A percentile compares a stretch with the other conserved stretches of the same genome.
phyloP scores from a whole-genome alignment of 2,888 invertebrate species.

The Dorcus parallelipipedus region DNA sequence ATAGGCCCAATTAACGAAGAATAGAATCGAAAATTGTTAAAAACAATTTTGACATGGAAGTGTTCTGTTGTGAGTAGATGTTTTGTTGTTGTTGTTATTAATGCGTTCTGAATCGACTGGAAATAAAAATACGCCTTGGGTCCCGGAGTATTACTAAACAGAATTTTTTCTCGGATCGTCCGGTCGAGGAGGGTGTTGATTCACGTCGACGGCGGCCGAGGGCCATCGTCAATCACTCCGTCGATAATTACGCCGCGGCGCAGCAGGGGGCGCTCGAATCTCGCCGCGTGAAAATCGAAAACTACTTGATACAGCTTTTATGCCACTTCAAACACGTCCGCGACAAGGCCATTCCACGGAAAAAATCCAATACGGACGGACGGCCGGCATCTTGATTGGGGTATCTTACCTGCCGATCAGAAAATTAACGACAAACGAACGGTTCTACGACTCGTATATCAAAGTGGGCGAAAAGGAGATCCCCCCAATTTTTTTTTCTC shows the following conservation, averaged over 20 bases:
- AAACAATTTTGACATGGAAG: no score
- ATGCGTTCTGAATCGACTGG: no score
- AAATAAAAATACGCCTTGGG: no score
- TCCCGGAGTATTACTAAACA: background rate
- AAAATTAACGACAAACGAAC: conserved; percentile 20
- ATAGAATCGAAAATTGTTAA: no score
- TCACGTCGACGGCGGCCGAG: conserved; percentile 28
- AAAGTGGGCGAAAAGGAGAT: no score
- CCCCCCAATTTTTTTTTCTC: no score
- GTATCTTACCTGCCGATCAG: conserved; percentile 22
- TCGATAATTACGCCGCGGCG: conserved; percentile 35
- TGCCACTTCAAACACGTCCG: conserved; percentile 30
- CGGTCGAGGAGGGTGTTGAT: conserved; percentile 30
- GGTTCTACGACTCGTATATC: conserved; percentile 5
- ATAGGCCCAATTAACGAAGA: no score
- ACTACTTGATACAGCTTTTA: conserved; percentile 31
- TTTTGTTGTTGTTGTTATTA: no score
- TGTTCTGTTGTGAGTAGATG: no score
- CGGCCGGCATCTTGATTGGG: conserved; percentile 20
- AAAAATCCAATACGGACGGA: conserved; percentile 12
- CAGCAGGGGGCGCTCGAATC: conserved; percentile 33
- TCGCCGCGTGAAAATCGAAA: conserved; percentile 38
- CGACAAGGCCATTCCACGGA: conserved; percentile 27
- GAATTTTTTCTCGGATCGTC: conserved; percentile 17
- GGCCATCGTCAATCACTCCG: conserved; percentile 40